Evolutionary conservation across 2,888 invertebrate species (phyloP), one percentile per base, ranked within the genome.

Genomic region (Nebria brevicollis): DNA sequence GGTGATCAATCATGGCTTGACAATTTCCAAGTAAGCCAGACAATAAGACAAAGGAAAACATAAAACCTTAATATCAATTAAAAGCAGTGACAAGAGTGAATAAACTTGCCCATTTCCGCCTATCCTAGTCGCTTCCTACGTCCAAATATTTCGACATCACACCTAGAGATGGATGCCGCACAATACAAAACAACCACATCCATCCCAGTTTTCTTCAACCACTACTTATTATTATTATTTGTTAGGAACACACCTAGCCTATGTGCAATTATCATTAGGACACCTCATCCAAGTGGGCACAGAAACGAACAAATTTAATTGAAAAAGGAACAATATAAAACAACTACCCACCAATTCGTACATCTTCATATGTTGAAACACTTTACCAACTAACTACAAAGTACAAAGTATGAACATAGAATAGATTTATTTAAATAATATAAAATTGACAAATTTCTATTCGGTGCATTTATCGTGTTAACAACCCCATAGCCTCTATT

Each of bases 401-500:
- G 34, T 34, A 34, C 5, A 34, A 34, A 34, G 34, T 34, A 34
- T 20, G 20, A 20, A 20, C 0, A 43, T 10, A 43, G 43, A 8
- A 43, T 8, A 8, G 43, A 8, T 8, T 8, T 43, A 10, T 43
- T 8, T 8, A 43, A 43, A 8, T 43, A 43, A 8, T 43, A 10
- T 43, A 43, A 43, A 6, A 43, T 43, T 43, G 43, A 8, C 43
- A 43, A 43, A 8, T 43, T 43, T 6, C 43, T 43, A 43, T 6
- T 20, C 7, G 43, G 8, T 54, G 54, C 4, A 13, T 54, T 54
- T 54, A 8, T 11, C 8, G 54, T 54, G 8, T 3, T 25, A 1
- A 11, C 25, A 20, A 20, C 77, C 42, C 65, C 42, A 72, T 20
- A 72, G 78, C 72, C 73, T 78, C 73, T 72, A 41, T 72, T 66